Evolutionary conservation across 37 sponge, comb jelly and placozoan species (phyloP).

Genomic region (Eunapius fragilis): DNA sequence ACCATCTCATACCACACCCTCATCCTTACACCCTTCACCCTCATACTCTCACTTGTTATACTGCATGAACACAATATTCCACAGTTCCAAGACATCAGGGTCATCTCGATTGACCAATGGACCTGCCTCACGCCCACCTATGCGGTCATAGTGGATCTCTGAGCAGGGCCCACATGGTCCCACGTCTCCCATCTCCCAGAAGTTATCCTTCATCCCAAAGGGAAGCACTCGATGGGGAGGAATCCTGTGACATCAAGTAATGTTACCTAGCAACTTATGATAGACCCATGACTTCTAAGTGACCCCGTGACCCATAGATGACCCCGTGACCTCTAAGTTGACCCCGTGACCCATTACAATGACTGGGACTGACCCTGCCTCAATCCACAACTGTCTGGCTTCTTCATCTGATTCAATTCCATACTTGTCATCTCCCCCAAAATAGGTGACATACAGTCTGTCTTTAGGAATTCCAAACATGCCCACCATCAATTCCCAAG

Average conservation of each 20-base stretch:
- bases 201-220: conserved; percentile 90
- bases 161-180: conserved; percentile 92
- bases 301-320: no score
- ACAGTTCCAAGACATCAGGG: conserved; percentile 83
- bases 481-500: conserved; percentile 78
- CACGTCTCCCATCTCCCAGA: conserved; percentile 92
- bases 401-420: conserved; percentile 69
- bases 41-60: conserved; percentile 63
- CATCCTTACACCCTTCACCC: not conserved
- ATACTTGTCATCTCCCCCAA: conserved; percentile 66
- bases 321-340: not conserved
- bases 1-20: not conserved
- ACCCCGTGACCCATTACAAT: no score
- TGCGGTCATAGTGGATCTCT: conserved; percentile 86
- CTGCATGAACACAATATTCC: conserved; percentile 91
- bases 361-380: conserved; percentile 38
- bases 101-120: conserved; percentile 80
- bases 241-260: conserved; percentile 10
- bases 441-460: conserved; percentile 82
- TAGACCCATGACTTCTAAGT: no score
- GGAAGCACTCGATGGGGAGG: conserved; percentile 75
- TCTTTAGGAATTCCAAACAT: conserved; percentile 79
- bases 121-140: conserved; percentile 75
- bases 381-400: conserved; percentile 76
- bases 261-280: not conserved